Conservation (phyloP, 2,797 vertebrate species). For the Coccyzus lansbergi region DNA sequence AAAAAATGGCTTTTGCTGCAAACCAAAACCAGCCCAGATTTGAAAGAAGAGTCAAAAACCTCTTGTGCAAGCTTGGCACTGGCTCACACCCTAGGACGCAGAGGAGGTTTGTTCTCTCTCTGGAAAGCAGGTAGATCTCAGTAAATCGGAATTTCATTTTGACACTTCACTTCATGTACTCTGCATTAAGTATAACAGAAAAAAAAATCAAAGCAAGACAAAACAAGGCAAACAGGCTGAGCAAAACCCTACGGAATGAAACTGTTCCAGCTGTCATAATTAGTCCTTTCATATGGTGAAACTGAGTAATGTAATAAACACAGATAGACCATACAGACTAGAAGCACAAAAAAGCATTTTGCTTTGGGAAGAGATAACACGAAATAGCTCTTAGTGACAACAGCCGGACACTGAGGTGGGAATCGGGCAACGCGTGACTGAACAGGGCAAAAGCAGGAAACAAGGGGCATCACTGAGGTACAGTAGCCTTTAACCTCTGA, state of each 20-base stretch:
- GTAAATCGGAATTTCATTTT: conserved; percentile 12
- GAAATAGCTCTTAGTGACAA: background rate
- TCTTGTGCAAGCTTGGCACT: background rate
- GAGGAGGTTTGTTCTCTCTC: background rate
- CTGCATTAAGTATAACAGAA: background rate
- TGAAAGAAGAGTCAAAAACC: background rate
- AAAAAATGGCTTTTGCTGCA: conserved; percentile 1
- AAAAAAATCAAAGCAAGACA: background rate
- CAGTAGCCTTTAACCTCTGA: background rate
- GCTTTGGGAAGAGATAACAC: background rate
- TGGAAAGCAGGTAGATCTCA: conserved; percentile 22
- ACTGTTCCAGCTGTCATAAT: background rate
- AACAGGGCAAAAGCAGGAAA: background rate
- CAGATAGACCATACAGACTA: background rate
- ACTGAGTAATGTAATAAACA: background rate
- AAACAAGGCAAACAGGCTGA: background rate
- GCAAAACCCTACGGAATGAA: background rate
- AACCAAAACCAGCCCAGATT: background rate
- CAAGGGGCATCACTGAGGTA: background rate
- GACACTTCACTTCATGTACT: background rate
- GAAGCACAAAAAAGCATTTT: background rate
- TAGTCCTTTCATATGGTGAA: background rate
- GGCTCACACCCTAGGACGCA: background rate
- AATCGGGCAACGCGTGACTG: rapidly evolving
- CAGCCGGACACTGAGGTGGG: background rate